Evolutionary conservation across 2,888 invertebrate genomes (phyloP), one percentile per base, ranked within the genome.

Genomic region (Clivina fossor): DNA sequence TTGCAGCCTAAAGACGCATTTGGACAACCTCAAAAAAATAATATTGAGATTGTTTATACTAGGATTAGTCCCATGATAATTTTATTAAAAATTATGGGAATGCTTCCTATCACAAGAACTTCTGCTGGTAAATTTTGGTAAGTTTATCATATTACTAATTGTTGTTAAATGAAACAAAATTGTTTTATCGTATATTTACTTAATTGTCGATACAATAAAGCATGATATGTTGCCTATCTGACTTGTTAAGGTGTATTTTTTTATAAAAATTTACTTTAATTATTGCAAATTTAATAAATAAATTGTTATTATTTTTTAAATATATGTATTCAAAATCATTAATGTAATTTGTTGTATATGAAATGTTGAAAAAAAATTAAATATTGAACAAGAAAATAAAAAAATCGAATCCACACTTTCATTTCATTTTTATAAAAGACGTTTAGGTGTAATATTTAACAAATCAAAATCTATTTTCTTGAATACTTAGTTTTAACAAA

Each of bases 51-150:
- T 9, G 70, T 78, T 60, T 77, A 74, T 62, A 71, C 73, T 16
- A 69, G 70, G 7, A 66, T 80, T 57, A 75, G 74, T 18, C 78
- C 80, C 0, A 70, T 78, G 7, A 70, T 76, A 56, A 69, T 68
- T 60, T 69, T 78, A 35, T 62, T 78, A 44, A 76, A 81, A 18
- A 59, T 78, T 1, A 76, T 85, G 72, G 86, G 85, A 1, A 79
- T 82, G 0, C 74, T 85, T 47, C 86, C 86, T 0, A 71, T 86
- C 35, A 78, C 77, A 0, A 75, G 79, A 41, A 69, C 73, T 0
- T 71, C 76, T 4, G 69, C 77, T 1, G 80, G 81, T 8, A 66
- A 77, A 2, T 71, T 69, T 58, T 63, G 38, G 54, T 54, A 32
- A 37, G 16, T 7, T 24, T 13, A 7, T 19, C 4, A 5, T 35